Conservation (phyloP, 2,113 vertebrate genomes). For the Urocolius indicus region DNA sequence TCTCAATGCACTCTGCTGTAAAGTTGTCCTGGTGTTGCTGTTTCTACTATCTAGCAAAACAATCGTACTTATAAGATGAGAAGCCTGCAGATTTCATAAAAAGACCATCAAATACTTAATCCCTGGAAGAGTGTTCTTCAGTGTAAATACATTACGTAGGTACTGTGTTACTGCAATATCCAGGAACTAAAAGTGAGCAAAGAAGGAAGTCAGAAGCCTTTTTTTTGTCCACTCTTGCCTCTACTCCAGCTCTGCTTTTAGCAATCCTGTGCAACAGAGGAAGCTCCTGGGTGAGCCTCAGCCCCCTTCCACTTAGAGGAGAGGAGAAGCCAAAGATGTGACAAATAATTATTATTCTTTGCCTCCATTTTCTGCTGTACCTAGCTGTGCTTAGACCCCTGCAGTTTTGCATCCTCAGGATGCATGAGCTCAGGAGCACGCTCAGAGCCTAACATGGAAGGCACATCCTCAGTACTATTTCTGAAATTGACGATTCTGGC, state of each 20-base stretch:
- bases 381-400: not conserved
- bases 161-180: not conserved
- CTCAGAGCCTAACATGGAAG: accelerated
- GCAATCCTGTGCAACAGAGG: not conserved
- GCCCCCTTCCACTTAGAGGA: not conserved
- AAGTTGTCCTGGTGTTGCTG: not conserved
- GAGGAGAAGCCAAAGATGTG: not conserved
- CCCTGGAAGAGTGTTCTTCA: not conserved
- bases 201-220: not conserved
- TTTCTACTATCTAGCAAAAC: not conserved
- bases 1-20: accelerated
- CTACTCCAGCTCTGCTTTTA: not conserved
- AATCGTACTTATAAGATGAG: not conserved
- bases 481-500: not conserved
- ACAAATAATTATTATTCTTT: not conserved
- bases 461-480: not conserved
- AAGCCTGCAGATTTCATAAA: not conserved
- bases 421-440: not conserved
- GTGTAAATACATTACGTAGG: accelerated
- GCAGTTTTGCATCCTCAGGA: not conserved
- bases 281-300: not conserved
- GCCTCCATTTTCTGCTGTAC: not conserved
- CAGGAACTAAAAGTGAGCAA: not conserved
- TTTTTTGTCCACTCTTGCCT: not conserved
- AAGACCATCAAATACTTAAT: not conserved